phyloP scores from a whole-genome alignment of 2,797 vertebrate genomes.

The Sebastes oblongus region DNA sequence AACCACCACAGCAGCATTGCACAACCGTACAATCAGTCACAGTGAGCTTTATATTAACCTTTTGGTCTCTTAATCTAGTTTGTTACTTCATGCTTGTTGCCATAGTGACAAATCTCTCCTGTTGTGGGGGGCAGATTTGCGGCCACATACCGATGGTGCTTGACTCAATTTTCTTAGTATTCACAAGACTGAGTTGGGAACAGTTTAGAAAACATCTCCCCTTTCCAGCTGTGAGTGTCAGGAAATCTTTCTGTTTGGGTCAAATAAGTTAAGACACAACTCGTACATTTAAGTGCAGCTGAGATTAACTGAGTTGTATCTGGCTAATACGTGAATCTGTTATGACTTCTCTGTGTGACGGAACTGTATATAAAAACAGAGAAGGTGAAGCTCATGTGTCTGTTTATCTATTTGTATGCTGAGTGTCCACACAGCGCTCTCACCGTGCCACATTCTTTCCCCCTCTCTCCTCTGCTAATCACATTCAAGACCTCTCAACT shows the following conservation, averaged over 20 bases:
- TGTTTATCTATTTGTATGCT: conserved; percentile 15
- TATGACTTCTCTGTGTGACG: neutral
- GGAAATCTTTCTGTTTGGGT: conserved; percentile 4
- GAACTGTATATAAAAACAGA: neutral
- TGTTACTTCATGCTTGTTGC: conserved; percentile 52
- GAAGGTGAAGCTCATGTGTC: neutral
- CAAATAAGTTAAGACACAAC: neutral
- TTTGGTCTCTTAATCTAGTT: conserved; percentile 39
- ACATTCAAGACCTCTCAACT: conserved; percentile 66
- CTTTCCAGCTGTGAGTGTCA: neutral
- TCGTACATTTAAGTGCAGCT: neutral
- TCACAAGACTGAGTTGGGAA: neutral
- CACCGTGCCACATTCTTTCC: conserved; percentile 57
- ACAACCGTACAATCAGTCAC: neutral
- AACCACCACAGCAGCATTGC: neutral
- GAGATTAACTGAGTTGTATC: neutral
- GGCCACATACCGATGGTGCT: conserved; percentile 44
- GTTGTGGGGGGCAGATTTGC: conserved; percentile 12
- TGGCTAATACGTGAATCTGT: neutral
- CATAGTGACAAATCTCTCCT: conserved; percentile 65
- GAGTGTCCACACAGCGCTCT: conserved; percentile 11
- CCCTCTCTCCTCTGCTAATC: conserved; percentile 58
- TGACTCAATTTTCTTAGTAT: conserved; percentile 44
- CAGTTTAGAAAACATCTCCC: neutral
- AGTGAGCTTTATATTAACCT: conserved; percentile 3